phyloP scores from a whole-genome alignment of 1,140 invertebrate genomes.

The Bombus sylvicola region DNA sequence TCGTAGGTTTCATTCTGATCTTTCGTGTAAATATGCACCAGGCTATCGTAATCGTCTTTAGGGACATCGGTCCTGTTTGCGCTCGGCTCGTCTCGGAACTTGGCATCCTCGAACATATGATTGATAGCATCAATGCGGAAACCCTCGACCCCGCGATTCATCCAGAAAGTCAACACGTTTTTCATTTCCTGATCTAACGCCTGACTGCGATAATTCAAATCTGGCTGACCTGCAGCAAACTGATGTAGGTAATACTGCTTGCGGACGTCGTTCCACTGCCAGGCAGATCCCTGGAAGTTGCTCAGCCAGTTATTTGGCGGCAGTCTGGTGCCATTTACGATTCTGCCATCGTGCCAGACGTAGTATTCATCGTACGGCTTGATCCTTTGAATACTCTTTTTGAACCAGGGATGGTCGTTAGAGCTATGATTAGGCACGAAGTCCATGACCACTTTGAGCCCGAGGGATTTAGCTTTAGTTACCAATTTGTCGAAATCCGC shows the following conservation, averaged over 20 bases:
- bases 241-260: conserved; percentile 86
- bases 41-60: conserved; percentile 70
- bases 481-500: conserved; percentile 85
- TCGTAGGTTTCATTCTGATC: conserved; percentile 77
- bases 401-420: conserved; percentile 87
- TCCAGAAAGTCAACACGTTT: conserved; percentile 85
- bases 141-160: conserved; percentile 87
- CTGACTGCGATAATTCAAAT: conserved; percentile 87
- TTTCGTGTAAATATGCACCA: conserved; percentile 73
- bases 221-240: conserved; percentile 86
- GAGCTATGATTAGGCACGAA: conserved; percentile 91
- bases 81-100: conserved; percentile 75
- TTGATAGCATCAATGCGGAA: conserved; percentile 87
- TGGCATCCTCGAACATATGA: conserved; percentile 80
- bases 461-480: conserved; percentile 71
- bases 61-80: conserved; percentile 56
- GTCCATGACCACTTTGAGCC: conserved; percentile 84
- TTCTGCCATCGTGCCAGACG: conserved; percentile 84
- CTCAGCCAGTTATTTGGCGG: conserved; percentile 80
- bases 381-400: conserved; percentile 84
- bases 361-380: conserved; percentile 88
- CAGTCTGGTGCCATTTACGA: conserved; percentile 52
- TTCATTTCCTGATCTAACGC: conserved; percentile 84
- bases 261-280: conserved; percentile 83
- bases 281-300: conserved; percentile 81